A percentile compares a stretch with the other conserved stretches of the same genome.
These are phyloP conservation scores for Aphaenogaster floridana DNA, from an alignment of 1,140 invertebrate species.

Conservation along the genomic window DNA sequence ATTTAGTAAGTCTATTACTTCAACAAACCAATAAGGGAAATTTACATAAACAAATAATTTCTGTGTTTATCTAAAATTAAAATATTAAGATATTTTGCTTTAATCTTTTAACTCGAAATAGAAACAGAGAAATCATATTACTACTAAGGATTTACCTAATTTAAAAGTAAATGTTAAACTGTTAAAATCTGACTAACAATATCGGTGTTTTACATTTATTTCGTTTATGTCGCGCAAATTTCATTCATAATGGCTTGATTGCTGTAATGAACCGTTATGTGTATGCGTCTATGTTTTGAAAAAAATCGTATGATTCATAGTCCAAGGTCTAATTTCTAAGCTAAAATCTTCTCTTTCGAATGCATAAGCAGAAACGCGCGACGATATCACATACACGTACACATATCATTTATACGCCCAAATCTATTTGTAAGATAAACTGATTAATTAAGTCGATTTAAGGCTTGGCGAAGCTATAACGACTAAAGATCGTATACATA, in stretches of 20 bases:
- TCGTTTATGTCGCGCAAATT: not conserved
- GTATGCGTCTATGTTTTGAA: not conserved
- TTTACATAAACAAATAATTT: slow-evolving; percentile 1
- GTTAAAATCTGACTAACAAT: not conserved
- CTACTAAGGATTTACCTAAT: not conserved
- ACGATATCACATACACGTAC: slow-evolving; percentile 67
- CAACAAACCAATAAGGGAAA: not conserved
- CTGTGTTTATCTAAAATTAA: not conserved
- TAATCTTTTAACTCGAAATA: not conserved
- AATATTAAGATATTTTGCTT: not conserved
- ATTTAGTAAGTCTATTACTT: not conserved
- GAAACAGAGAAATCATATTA: not conserved
- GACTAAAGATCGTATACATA: slow-evolving; percentile 82
- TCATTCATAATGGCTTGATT: not conserved
- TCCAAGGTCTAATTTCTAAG: not conserved
- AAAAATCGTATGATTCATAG: slow-evolving; percentile 8
- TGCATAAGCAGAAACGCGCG: not conserved
- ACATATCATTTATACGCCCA: slow-evolving; percentile 81
- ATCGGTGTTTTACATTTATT: not conserved
- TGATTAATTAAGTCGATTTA: slow-evolving; percentile 70
- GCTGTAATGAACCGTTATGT: not conserved
- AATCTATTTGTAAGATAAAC: slow-evolving; percentile 76
- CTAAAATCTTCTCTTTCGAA: slow-evolving; percentile 45
- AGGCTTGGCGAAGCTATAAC: slow-evolving; percentile 71
- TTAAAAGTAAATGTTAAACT: not conserved